A percentile compares a stretch with the other conserved stretches of the same genome.
These are phyloP conservation scores for Dipodomys merriami DNA, from an alignment of 2,113 vertebrate species.

Conservation along the genomic window DNA sequence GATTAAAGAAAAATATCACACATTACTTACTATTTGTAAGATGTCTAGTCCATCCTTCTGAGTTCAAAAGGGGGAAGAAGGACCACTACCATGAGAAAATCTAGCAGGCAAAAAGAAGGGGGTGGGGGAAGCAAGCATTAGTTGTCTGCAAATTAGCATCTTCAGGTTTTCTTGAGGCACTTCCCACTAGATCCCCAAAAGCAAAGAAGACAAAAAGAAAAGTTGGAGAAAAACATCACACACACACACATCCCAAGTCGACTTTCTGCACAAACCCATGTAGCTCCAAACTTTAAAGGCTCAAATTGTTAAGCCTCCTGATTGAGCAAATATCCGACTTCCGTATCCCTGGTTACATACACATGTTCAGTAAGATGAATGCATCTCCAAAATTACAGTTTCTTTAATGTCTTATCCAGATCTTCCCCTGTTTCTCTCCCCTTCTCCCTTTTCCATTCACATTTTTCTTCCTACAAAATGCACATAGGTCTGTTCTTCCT, in stretches of 20 bases:
- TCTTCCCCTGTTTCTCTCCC: constrained; percentile 81
- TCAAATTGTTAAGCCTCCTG: constrained; percentile 82
- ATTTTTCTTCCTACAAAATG: constrained; percentile 89
- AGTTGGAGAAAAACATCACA: constrained; percentile 83
- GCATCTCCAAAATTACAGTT: constrained; percentile 85
- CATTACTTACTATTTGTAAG: constrained; percentile 85
- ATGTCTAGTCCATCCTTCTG: constrained; percentile 73
- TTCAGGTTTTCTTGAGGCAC: constrained; percentile 80
- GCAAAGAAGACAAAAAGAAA: constrained; percentile 81
- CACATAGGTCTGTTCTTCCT: constrained; percentile 90
- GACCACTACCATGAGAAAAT: constrained; percentile 80
- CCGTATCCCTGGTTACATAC: constrained; percentile 84
- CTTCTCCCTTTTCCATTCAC: constrained; percentile 86
- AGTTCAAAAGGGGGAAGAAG: constrained; percentile 53
- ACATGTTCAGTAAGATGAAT: constrained; percentile 83
- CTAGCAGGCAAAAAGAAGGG: constrained; percentile 83
- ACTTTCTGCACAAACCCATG: constrained; percentile 84
- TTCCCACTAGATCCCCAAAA: constrained; percentile 78
- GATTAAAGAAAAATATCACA: constrained; percentile 75
- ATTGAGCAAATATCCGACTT: constrained; percentile 85
- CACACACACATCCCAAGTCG: constrained; percentile 68
- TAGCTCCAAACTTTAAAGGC: constrained; percentile 86
- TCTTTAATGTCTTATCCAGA: constrained; percentile 84
- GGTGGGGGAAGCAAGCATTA: constrained; percentile 81
- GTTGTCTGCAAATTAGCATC: constrained; percentile 80